A percentile compares a stretch with the other conserved stretches of the same genome.
These are phyloP conservation scores for Cataglyphis rosenhaueri DNA, from an alignment of 2,888 invertebrate species.

Conservation along the genomic window DNA sequence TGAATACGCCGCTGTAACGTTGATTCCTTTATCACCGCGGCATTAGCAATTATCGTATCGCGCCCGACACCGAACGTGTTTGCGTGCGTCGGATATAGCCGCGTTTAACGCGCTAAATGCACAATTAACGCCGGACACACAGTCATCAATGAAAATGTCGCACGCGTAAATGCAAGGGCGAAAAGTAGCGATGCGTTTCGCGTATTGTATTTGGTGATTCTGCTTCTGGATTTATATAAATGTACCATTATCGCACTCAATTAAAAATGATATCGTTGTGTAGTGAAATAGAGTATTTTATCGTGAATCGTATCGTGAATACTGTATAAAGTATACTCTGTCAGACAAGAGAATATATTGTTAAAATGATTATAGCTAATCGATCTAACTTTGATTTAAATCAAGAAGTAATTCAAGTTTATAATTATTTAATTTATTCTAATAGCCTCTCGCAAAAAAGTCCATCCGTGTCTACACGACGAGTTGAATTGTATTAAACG, in stretches of 20 bases:
- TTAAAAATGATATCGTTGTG: slow-evolving; percentile 24
- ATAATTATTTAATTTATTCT: neutral
- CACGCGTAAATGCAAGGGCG: neutral
- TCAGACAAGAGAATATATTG: neutral
- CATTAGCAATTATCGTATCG: slow-evolving; percentile 81
- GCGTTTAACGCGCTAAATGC: slow-evolving; percentile 72
- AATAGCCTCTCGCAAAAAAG: neutral
- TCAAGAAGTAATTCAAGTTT: neutral
- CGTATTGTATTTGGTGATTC: slow-evolving; percentile 10
- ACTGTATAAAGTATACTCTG: neutral
- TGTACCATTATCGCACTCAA: neutral
- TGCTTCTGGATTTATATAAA: neutral
- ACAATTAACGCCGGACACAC: slow-evolving; percentile 63
- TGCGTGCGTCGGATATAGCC: slow-evolving; percentile 27
- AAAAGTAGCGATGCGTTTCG: neutral
- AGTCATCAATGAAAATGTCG: slow-evolving; percentile 35
- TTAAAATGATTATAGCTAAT: neutral
- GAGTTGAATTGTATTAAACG: neutral
- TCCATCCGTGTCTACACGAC: neutral
- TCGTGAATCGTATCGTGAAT: too few relatives aligned
- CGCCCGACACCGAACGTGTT: slow-evolving; percentile 57
- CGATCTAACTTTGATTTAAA: neutral
- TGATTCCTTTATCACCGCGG: slow-evolving; percentile 81
- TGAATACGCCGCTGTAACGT: slow-evolving; percentile 72
- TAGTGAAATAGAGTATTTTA: neutral